phyloP scores from a whole-genome alignment of 2,113 vertebrate species.

The human region DNA sequence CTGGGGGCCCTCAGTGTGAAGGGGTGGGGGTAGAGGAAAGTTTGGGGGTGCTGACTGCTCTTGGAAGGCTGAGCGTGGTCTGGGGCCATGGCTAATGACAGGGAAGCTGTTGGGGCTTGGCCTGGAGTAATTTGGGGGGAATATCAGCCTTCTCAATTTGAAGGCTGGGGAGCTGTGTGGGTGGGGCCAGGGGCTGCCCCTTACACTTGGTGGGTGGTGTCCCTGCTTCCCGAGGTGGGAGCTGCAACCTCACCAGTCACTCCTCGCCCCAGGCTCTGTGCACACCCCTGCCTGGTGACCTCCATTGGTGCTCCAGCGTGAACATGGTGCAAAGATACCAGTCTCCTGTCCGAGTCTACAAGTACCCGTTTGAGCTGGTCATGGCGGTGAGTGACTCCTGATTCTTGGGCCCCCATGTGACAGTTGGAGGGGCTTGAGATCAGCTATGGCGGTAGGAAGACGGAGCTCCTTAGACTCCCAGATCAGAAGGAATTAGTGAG shows the following conservation, averaged over 20 bases:
- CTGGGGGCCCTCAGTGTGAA: neutral
- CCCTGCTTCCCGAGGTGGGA: neutral
- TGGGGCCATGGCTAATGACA: neutral
- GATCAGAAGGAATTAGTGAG: neutral
- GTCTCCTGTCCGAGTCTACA: constrained; percentile 91
- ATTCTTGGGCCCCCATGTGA: neutral
- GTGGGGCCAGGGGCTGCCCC: neutral
- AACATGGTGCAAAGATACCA: constrained; percentile 93
- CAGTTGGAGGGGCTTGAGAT: neutral
- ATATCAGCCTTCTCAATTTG: neutral
- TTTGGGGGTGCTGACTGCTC: neutral
- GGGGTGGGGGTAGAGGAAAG: neutral
- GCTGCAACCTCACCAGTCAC: neutral
- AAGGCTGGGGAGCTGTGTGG: neutral
- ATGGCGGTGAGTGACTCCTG: constrained; percentile 88
- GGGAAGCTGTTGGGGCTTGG: neutral
- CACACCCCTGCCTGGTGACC: neutral
- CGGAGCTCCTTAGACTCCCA: neutral
- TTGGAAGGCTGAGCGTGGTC: neutral
- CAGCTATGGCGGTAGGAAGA: neutral
- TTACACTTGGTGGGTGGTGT: too few species aligned
- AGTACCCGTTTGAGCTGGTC: constrained; percentile 91
- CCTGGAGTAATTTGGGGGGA: neutral
- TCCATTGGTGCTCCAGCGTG: neutral
- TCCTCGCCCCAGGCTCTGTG: constrained; percentile 12